Percentiles rank a stretch among this genome's conserved stretches.
These are phyloP conservation scores for Xylocampa areola DNA, from an alignment of 2,888 invertebrate genomes.

Conservation along the genomic window DNA sequence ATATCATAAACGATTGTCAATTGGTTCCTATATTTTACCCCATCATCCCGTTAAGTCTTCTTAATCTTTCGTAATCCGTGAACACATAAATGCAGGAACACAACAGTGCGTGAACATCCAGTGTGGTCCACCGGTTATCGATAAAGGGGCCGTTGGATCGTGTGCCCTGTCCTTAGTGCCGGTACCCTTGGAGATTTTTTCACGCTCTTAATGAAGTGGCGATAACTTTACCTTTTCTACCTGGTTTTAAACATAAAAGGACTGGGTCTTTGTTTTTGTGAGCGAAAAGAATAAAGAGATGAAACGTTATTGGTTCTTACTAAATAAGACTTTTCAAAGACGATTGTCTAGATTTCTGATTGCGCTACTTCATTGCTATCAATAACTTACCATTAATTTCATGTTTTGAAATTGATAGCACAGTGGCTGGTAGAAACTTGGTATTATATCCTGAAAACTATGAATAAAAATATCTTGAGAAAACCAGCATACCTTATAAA, in stretches of 20 bases:
- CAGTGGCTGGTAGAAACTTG: too few species aligned
- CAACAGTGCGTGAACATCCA: conserved; percentile 51
- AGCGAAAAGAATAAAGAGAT: background rate
- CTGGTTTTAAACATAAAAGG: conserved; percentile 16
- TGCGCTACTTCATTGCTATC: too few species aligned
- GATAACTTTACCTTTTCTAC: conserved; percentile 33
- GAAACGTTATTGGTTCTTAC: background rate
- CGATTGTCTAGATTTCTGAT: background rate
- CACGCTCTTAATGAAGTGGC: conserved; percentile 48
- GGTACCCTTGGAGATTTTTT: conserved; percentile 42
- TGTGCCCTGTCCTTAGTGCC: conserved; percentile 20
- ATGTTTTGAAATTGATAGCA: too few species aligned
- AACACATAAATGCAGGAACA: conserved; percentile 55
- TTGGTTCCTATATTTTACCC: conserved; percentile 31
- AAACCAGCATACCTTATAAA: too few species aligned
- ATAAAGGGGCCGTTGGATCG: conserved; percentile 63
- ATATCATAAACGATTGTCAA: background rate
- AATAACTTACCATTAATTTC: too few species aligned
- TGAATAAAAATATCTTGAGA: too few species aligned
- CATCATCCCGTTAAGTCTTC: conserved; percentile 28
- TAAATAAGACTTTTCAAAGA: background rate
- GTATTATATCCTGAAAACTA: too few species aligned
- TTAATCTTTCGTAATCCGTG: conserved; percentile 59
- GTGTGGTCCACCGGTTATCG: conserved; percentile 69
- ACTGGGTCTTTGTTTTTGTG: conserved; percentile 3